Conservation (phyloP, 92 coral and sea anemone species). For the Porites rus region DNA sequence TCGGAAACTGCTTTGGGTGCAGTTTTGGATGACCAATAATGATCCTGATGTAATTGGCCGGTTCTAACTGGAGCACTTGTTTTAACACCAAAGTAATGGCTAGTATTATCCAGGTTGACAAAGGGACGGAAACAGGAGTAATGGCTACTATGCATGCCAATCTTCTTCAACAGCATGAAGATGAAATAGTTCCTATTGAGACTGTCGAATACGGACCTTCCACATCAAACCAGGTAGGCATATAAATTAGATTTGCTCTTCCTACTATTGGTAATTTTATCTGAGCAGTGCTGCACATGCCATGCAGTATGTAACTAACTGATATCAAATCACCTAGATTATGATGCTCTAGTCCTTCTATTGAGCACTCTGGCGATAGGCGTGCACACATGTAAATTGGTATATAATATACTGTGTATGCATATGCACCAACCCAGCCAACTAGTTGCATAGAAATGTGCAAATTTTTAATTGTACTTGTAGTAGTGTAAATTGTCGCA, state of each 20-base stretch:
- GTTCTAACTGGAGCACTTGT: conserved; percentile 61
- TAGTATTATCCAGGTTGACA: conserved; percentile 44
- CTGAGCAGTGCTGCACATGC: too few relatives aligned
- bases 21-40: conserved; percentile 61
- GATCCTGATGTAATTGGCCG: conserved; percentile 64
- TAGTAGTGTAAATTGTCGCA: too few relatives aligned
- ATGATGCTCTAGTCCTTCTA: too few relatives aligned
- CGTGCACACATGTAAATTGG: not conserved
- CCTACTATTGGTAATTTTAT: too few relatives aligned
- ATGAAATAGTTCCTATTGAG: conserved; percentile 56
- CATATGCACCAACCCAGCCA: conserved; percentile 16
- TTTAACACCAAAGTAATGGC: conserved; percentile 47
- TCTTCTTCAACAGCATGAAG: conserved; percentile 60
- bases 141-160: conserved; percentile 67
- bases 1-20: conserved; percentile 60
- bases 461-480: too few relatives aligned
- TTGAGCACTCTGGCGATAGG: too few relatives aligned
- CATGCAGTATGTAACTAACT: too few relatives aligned
- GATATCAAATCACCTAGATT: too few relatives aligned
- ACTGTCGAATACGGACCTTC: conserved; percentile 69
- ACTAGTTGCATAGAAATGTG: not conserved
- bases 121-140: conserved; percentile 50
- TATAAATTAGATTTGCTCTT: not conserved
- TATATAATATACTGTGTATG: not conserved
- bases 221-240: conserved; percentile 53